Conservation (phyloP, 2,797 vertebrate species). For the Oceanodroma leucorhoa region DNA sequence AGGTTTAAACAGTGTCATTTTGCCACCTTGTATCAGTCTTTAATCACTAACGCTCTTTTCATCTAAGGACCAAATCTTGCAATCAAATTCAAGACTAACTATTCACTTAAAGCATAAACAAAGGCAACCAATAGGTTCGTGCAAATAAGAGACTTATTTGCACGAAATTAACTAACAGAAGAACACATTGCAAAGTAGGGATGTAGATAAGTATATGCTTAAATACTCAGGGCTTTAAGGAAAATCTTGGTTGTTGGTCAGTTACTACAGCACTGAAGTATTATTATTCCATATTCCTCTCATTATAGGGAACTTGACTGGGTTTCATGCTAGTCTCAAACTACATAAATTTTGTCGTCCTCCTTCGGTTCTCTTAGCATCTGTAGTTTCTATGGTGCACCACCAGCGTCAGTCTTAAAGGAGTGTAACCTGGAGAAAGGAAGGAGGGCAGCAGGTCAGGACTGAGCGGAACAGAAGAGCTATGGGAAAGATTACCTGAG, state of each 20-base stretch:
- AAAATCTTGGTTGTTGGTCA: not conserved
- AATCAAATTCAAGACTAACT: not conserved
- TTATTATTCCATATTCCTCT: not conserved
- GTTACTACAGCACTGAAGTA: not conserved
- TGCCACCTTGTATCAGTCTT: not conserved
- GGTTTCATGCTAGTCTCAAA: not conserved
- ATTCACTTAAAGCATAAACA: not conserved
- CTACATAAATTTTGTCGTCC: not conserved
- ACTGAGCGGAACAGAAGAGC: not conserved
- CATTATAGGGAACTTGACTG: not conserved
- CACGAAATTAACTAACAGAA: not conserved
- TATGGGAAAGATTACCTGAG: not conserved
- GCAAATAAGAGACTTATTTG: not conserved
- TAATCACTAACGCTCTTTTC: not conserved
- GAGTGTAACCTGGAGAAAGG: not conserved
- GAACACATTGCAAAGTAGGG: not conserved
- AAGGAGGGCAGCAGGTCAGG: rapidly evolving
- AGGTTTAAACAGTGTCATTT: not conserved
- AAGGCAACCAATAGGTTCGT: not conserved
- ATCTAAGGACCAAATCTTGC: not conserved
- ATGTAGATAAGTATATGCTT: not conserved
- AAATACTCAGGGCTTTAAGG: not conserved
- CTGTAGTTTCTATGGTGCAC: not conserved
- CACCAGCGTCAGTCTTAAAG: not conserved
- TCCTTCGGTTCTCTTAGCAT: not conserved